Percentiles rank a stretch among this genome's conserved stretches.
phyloP scores from a whole-genome alignment of 2,113 vertebrate species.

The Scomber scombrus region DNA sequence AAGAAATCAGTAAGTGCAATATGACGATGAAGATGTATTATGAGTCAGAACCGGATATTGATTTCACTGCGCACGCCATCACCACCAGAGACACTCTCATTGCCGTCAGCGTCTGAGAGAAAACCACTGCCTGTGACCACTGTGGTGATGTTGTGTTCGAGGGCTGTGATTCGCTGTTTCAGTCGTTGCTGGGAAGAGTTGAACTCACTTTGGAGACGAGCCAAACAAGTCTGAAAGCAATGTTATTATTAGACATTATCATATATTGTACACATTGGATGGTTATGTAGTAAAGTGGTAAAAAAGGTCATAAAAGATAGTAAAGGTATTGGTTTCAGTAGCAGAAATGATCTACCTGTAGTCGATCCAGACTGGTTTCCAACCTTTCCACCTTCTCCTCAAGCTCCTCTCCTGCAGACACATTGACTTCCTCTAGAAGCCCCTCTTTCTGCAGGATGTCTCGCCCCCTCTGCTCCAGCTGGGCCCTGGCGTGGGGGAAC shows the following conservation, averaged over 20 bases:
- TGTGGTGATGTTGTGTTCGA: conserved; percentile 84
- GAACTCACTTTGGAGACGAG: conserved; percentile 90
- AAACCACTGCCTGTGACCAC: conserved; percentile 86
- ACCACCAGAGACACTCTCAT: conserved; percentile 80
- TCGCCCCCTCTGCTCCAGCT: conserved; percentile 93
- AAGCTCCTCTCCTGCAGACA: conserved; percentile 82
- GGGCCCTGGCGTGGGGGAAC: conserved; percentile 93
- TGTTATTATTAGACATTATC: not conserved
- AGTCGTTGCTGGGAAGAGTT: conserved; percentile 89
- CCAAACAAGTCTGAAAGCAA: conserved; percentile 82
- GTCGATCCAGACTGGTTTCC: conserved; percentile 88
- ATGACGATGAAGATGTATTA: not conserved
- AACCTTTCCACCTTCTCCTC: conserved; percentile 92
- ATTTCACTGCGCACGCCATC: conserved; percentile 79
- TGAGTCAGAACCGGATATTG: conserved; percentile 79
- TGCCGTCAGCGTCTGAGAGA: conserved; percentile 87
- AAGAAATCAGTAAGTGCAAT: not conserved
- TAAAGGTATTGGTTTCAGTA: too few relatives aligned
- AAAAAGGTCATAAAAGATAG: too few relatives aligned
- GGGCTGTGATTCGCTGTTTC: conserved; percentile 89
- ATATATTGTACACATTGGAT: not conserved
- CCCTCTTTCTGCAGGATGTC: conserved; percentile 97
- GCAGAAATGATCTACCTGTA: conserved; percentile 76
- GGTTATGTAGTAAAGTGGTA: too few relatives aligned
- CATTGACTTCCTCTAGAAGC: conserved; percentile 90